Conservation (phyloP, 2,888 invertebrate species). For the Chrysodeixis includens region DNA sequence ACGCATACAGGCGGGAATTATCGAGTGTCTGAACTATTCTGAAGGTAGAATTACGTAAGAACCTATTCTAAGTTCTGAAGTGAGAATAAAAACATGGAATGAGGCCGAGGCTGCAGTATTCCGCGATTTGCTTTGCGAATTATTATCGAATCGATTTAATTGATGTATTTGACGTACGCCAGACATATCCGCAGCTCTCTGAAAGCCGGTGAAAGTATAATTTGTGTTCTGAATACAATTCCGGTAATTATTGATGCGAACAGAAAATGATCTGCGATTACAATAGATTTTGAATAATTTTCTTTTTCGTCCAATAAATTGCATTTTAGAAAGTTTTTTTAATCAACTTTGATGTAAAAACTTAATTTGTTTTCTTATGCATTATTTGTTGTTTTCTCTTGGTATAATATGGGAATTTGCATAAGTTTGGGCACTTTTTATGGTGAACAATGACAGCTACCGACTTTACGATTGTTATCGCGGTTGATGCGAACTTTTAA, state of each 20-base stretch:
- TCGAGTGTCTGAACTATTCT: slow-evolving; percentile 7
- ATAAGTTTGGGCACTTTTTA: neutral
- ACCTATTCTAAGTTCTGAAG: slow-evolving; percentile 39
- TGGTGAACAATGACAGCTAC: neutral
- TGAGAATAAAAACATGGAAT: slow-evolving; percentile 61
- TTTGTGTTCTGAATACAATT: neutral
- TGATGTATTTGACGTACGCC: slow-evolving; percentile 35
- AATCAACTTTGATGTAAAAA: slow-evolving; percentile 19
- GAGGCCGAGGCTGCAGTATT: slow-evolving; percentile 63
- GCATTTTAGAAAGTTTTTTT: slow-evolving; percentile 43
- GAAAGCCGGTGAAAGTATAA: slow-evolving; percentile 42
- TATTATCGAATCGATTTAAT: slow-evolving; percentile 52
- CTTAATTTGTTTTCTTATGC: slow-evolving; percentile 30
- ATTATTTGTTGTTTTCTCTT: slow-evolving; percentile 6
- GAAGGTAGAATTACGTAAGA: slow-evolving; percentile 46
- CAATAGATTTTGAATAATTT: slow-evolving; percentile 23
- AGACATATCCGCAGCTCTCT: slow-evolving; percentile 13
- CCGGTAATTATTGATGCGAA: slow-evolving; percentile 23
- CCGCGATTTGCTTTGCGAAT: slow-evolving; percentile 56
- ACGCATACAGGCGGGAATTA: slow-evolving; percentile 13
- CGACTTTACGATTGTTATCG: neutral
- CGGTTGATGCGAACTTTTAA: neutral
- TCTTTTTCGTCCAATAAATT: slow-evolving; percentile 26
- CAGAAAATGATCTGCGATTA: slow-evolving; percentile 24
- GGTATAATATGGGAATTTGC: slow-evolving; percentile 2